Conservation (phyloP, 2,888 invertebrate genomes). For the Oegoconia quadripuncta region DNA sequence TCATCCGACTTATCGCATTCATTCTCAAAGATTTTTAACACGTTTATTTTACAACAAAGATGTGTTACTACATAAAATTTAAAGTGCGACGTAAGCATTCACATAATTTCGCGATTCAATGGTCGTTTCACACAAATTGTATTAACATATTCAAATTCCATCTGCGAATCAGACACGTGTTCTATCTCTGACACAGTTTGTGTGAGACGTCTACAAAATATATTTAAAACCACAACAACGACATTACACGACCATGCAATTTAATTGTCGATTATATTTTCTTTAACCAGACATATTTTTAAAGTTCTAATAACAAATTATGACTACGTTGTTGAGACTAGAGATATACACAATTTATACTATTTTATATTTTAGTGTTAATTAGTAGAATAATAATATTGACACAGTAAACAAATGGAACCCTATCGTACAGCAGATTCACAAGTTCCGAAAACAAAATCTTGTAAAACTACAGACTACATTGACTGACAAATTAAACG, state of each 20-base stretch:
- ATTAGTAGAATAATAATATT: not conserved
- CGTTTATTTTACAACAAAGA: constrained; percentile 37
- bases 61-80: constrained; percentile 46
- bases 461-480: not conserved
- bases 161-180: no score
- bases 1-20: not conserved
- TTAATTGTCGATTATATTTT: constrained; percentile 33
- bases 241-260: constrained; percentile 36
- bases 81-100: constrained; percentile 57
- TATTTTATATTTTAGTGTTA: constrained; percentile 17
- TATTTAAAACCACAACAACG: constrained; percentile 22
- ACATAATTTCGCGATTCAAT: constrained; percentile 43
- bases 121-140: constrained; percentile 23
- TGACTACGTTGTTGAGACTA: constrained; percentile 70
- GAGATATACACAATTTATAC: constrained; percentile 49
- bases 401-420: not conserved
- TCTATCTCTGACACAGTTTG: no score
- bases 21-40: not conserved
- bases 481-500: constrained; percentile 24
- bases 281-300: constrained; percentile 24
- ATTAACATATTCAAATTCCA: constrained; percentile 23
- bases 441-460: not conserved
- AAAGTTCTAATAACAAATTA: constrained; percentile 58
- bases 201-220: no score
- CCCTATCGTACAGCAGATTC: no score